These are phyloP conservation scores for Poecilus cupreus DNA, from an alignment of 2,888 invertebrate genomes.

Conservation along the genomic window DNA sequence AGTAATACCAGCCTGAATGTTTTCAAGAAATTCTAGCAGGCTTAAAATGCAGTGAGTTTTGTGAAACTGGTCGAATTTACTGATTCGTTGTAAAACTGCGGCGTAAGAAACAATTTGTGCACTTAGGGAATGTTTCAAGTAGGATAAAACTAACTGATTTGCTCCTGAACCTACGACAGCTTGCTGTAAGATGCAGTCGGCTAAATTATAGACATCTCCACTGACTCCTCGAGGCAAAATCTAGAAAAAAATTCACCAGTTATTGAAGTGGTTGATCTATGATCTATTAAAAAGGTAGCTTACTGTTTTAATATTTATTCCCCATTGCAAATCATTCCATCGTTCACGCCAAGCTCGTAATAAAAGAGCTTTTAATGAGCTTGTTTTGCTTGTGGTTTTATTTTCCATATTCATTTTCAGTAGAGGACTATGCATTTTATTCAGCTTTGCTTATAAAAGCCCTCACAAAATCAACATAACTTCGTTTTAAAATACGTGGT, in stretches of 20 bases:
- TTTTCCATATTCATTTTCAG: conserved; percentile 80
- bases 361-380: conserved; percentile 85
- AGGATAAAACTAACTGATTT: conserved; percentile 92
- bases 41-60: conserved; percentile 93
- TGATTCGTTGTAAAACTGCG: conserved; percentile 90
- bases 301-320: conserved; percentile 95
- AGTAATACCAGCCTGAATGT: conserved; percentile 77
- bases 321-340: conserved; percentile 97
- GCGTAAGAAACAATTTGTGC: conserved; percentile 94
- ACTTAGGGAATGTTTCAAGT: conserved; percentile 92
- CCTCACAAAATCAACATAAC: too few species aligned
- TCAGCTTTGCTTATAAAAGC: too few species aligned
- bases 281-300: conserved; percentile 62
- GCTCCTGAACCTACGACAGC: conserved; percentile 95
- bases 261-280: neutral
- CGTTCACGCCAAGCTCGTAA: conserved; percentile 95
- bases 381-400: conserved; percentile 89
- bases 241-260: conserved; percentile 68
- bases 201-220: conserved; percentile 94
- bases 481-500: too few species aligned
- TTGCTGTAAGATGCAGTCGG: conserved; percentile 95
- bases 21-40: conserved; percentile 89
- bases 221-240: conserved; percentile 90
- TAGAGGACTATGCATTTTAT: conserved; percentile 48
- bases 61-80: conserved; percentile 87